Conservation (phyloP, 2,113 vertebrate species). For the Colossoma macropomum region DNA sequence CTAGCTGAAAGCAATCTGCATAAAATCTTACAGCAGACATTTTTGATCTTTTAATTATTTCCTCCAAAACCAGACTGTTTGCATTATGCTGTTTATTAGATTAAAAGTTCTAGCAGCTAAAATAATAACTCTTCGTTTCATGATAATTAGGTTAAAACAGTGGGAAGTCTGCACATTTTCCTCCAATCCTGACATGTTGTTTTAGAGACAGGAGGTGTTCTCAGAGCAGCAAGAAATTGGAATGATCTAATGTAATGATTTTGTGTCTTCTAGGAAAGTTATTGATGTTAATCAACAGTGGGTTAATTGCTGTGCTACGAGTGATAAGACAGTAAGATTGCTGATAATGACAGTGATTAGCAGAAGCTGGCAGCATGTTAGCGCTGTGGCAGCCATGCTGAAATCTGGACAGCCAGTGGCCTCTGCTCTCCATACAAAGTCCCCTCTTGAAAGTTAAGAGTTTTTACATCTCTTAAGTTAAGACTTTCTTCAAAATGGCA, state of each 20-base stretch:
- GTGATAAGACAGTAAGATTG: slow-evolving; percentile 69
- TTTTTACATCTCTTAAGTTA: background rate
- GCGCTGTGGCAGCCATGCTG: slow-evolving; percentile 5
- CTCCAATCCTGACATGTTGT: background rate
- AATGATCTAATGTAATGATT: slow-evolving; percentile 43
- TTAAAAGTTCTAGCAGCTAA: background rate
- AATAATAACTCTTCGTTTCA: background rate
- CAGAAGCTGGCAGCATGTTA: slow-evolving; percentile 60
- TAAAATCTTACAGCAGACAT: background rate
- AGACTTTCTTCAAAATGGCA: too few species aligned
- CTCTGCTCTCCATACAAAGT: background rate
- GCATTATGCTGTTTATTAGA: background rate
- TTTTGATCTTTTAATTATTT: too few species aligned
- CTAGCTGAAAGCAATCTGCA: background rate
- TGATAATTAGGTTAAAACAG: background rate
- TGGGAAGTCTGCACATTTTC: background rate
- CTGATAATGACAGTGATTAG: slow-evolving; percentile 68
- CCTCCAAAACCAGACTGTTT: background rate
- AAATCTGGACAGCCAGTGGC: slow-evolving; percentile 12
- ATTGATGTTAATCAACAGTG: slow-evolving; percentile 70
- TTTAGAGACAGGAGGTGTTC: background rate
- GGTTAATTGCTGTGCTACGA: slow-evolving; percentile 73
- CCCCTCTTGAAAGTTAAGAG: background rate
- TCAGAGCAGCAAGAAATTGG: background rate
- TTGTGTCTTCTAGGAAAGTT: slow-evolving; percentile 58